Percentiles rank a stretch among this genome's conserved stretches.
These are phyloP conservation scores for Ctenodactylus gundi DNA, from an alignment of 2,113 vertebrate genomes.

Conservation along the genomic window DNA sequence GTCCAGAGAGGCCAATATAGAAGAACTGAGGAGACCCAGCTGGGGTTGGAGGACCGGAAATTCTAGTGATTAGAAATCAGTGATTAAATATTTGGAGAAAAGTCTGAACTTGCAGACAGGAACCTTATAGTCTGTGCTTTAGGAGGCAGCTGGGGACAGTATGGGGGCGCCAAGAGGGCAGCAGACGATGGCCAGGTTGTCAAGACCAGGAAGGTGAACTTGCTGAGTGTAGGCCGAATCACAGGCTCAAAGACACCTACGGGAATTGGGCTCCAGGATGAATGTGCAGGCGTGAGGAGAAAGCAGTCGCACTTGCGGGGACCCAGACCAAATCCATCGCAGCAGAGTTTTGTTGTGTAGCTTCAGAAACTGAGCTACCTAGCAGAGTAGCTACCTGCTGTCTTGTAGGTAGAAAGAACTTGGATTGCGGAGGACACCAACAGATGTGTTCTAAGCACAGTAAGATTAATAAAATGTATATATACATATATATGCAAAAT, in stretches of 20 bases:
- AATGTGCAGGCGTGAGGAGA: neutral
- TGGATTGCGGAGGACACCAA: neutral
- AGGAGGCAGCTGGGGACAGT: neutral
- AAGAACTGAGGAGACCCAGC: neutral
- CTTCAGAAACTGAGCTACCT: neutral
- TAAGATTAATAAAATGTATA: neutral
- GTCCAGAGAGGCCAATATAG: neutral
- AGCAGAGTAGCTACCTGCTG: rapidly evolving
- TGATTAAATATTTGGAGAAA: neutral
- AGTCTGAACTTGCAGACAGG: neutral
- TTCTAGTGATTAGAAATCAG: neutral
- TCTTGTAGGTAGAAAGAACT: rapidly evolving
- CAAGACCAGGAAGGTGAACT: neutral
- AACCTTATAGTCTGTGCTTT: neutral
- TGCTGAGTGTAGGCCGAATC: neutral
- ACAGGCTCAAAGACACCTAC: neutral
- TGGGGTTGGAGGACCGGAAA: neutral
- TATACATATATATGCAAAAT: neutral
- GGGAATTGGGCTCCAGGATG: neutral
- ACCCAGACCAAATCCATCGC: neutral
- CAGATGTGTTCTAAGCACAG: neutral
- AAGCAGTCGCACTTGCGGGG: rapidly evolving
- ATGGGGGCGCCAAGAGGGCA: neutral
- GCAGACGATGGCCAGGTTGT: neutral
- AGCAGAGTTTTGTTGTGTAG: neutral